Evolutionary conservation across 2,888 invertebrate species (phyloP).

Genomic region (Smittia sp.): DNA sequence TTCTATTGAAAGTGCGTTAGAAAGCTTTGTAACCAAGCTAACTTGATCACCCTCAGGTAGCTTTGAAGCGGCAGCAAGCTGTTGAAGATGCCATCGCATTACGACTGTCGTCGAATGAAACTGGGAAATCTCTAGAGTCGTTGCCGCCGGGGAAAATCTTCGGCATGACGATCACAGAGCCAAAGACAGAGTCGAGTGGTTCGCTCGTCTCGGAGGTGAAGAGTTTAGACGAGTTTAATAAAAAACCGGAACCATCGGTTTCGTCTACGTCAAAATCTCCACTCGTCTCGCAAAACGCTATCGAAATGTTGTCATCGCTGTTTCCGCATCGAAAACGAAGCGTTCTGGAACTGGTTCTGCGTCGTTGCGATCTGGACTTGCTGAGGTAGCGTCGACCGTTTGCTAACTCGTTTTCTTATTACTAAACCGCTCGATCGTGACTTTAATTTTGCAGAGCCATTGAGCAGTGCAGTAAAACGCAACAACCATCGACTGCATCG

Average conservation of each 20-base stretch:
- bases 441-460: constrained; percentile 46
- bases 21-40: too few species aligned
- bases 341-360: constrained; percentile 85
- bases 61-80: constrained; percentile 92
- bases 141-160: constrained; percentile 89
- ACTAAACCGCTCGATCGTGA: background rate
- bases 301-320: constrained; percentile 81
- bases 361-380: constrained; percentile 88
- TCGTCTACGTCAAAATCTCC: constrained; percentile 45
- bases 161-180: constrained; percentile 80
- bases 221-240: constrained; percentile 40
- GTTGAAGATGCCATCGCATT: constrained; percentile 95
- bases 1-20: too few species aligned
- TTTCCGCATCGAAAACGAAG: constrained; percentile 88
- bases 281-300: constrained; percentile 66
- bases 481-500: constrained; percentile 42
- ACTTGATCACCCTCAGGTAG: constrained; percentile 66
- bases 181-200: constrained; percentile 58
- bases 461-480: constrained; percentile 48
- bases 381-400: constrained; percentile 67
- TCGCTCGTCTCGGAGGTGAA: constrained; percentile 42
- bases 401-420: constrained; percentile 66
- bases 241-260: constrained; percentile 44
- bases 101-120: constrained; percentile 81
- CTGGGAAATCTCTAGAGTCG: constrained; percentile 67